phyloP scores from a whole-genome alignment of 2,113 vertebrate genomes.

The Muntiacus muntjak region DNA sequence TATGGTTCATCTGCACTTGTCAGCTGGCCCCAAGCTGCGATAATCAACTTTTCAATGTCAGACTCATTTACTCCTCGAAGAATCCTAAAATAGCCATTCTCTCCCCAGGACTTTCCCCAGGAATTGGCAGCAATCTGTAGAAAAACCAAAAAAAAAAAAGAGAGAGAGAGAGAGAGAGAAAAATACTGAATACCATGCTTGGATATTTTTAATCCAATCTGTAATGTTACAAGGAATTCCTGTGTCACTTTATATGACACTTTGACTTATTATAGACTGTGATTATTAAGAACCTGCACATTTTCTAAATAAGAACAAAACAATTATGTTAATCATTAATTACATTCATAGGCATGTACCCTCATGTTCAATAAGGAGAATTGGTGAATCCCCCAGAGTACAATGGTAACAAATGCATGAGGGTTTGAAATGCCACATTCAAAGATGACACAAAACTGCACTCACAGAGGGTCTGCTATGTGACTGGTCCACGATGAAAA shows the following conservation, averaged over 20 bases:
- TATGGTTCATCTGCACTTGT: constrained; percentile 58
- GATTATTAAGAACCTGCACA: not conserved
- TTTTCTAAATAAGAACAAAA: not conserved
- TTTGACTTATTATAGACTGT: not conserved
- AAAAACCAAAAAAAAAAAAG: constrained; percentile 1
- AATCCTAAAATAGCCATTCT: constrained; percentile 85
- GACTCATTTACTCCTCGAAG: constrained; percentile 84
- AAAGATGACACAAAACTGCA: not conserved
- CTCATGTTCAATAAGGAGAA: not conserved
- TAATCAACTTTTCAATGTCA: constrained; percentile 84
- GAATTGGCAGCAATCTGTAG: constrained; percentile 83
- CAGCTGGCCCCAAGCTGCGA: constrained; percentile 77
- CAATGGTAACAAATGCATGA: not conserved
- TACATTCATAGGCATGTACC: not conserved
- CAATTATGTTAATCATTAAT: not conserved
- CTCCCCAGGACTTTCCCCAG: constrained; percentile 85
- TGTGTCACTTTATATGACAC: not conserved
- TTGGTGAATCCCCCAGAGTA: not conserved
- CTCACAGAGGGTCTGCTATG: accelerated
- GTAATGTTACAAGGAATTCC: not conserved
- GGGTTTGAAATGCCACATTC: not conserved
- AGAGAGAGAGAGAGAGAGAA: not conserved
- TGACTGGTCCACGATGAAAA: not conserved
- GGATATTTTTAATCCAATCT: not conserved
- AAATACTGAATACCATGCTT: not conserved